Conservation (phyloP, 2,797 vertebrate species). For the Garrulus glandarius region DNA sequence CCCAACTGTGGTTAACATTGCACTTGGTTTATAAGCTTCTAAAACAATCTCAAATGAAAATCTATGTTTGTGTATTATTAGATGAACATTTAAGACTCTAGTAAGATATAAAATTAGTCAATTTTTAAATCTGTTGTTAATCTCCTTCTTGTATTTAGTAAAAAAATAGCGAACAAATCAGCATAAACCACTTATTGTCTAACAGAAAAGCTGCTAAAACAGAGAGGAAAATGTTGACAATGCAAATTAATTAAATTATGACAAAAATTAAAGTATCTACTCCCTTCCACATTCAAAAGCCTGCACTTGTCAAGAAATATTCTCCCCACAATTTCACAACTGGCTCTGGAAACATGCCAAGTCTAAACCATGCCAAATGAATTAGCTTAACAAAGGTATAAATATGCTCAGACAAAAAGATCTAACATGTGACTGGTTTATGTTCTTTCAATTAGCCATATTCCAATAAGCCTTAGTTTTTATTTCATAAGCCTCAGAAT, state of each 20-base stretch:
- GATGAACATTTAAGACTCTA: neutral
- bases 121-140: neutral
- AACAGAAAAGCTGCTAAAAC: neutral
- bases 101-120: neutral
- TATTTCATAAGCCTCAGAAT: slow-evolving; percentile 11
- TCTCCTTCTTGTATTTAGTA: neutral
- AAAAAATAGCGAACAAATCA: neutral
- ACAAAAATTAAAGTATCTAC: neutral
- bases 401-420: neutral
- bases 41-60: neutral
- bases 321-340: neutral
- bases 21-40: neutral
- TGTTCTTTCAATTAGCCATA: neutral
- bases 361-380: neutral
- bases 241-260: neutral
- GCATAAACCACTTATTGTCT: neutral
- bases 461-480: neutral
- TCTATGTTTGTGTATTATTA: neutral
- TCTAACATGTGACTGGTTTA: neutral
- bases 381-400: neutral
- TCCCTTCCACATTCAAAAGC: neutral
- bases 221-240: neutral
- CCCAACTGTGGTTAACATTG: neutral
- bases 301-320: neutral
- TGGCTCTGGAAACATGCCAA: neutral